Evolutionary conservation across 2,113 vertebrate genomes (phyloP), one percentile per base, ranked within the genome.

Genomic region (Embiotoca jacksoni): DNA sequence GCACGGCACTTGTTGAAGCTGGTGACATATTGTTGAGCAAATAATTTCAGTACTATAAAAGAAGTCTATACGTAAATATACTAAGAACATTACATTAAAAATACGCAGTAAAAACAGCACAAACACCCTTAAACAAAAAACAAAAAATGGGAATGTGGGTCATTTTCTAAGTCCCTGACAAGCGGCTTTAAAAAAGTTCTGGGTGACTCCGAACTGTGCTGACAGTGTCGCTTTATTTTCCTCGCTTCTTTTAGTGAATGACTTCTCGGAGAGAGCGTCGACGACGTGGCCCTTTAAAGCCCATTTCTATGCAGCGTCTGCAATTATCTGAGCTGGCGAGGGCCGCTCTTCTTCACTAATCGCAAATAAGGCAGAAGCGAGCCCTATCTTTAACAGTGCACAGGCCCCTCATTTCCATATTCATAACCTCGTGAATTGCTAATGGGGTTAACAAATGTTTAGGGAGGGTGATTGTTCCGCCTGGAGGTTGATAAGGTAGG

Each of bases 381-480:
- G 95, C 94, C 94, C 95, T 95, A 95, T 95, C 94, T 96, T 94
- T 78, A 92, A 47, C 3, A 91, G 94, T 93, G 93, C 84, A 94
- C 94, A 92, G 91, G 90, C 83, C 94, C 23, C 74, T 82, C 86
- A 95, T 97, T 96, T 97, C 95, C 95, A 96, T 97, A 97, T 96
- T 96, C 95, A 96, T 96, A 94, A 96, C 92, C 91, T 91, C 87
- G 23, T 23, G 92, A 95, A 95, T 94, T 94, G 94, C 94, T 96
- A 97, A 97, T 95, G 94, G 94, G 92, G 93, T 94, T 96, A 96
- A 96, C 95, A 94, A 96, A 95, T 95, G 89, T 92, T 92, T 94
- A 94, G 94, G 93, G 91, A 83, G 90, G 88, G 80, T 70, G 92
- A 88, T 76, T 70, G 75, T 86, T 84, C 84, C 35, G 64, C 81